Conservation (phyloP, 2,888 invertebrate genomes). For the Frankliniella intonsa region DNA sequence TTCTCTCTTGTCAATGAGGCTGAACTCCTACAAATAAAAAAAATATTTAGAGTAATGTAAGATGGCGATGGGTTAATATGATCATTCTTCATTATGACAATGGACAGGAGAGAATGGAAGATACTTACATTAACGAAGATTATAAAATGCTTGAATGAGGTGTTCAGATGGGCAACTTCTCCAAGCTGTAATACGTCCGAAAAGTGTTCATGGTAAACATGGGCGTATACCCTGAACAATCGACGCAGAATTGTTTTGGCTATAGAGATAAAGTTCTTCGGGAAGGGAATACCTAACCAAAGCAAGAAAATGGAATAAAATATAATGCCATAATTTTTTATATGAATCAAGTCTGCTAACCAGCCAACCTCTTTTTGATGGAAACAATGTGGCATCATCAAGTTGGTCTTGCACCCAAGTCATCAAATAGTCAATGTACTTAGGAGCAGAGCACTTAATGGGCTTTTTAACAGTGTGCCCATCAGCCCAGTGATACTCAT, state of each 20-base stretch:
- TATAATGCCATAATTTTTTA: background rate
- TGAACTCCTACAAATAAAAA: constrained; percentile 79
- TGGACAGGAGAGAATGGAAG: background rate
- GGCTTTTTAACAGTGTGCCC: constrained; percentile 97
- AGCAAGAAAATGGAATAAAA: background rate
- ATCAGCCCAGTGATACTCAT: constrained; percentile 99
- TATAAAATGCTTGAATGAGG: constrained; percentile 99
- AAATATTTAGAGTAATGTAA: too few relatives aligned
- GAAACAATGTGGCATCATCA: constrained; percentile 96
- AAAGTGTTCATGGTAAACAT: constrained; percentile 99
- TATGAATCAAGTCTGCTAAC: background rate
- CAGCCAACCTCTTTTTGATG: constrained; percentile 84
- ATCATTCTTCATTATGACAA: background rate
- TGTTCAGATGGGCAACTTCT: constrained; percentile 98
- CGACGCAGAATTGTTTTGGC: constrained; percentile 98
- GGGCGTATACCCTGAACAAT: constrained; percentile 97
- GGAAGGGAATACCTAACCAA: constrained; percentile 84
- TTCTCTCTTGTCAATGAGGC: constrained; percentile 92
- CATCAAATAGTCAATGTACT: constrained; percentile 99
- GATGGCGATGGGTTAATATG: too few relatives aligned
- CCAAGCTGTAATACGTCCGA: constrained; percentile 94
- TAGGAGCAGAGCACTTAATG: constrained; percentile 97
- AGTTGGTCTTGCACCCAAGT: constrained; percentile 99
- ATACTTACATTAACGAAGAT: constrained; percentile 80
- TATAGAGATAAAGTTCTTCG: constrained; percentile 92